These are phyloP conservation scores for Chondrosia reniformis DNA, from an alignment of 37 sponge, comb jelly and placozoan species.

Conservation along the genomic window DNA sequence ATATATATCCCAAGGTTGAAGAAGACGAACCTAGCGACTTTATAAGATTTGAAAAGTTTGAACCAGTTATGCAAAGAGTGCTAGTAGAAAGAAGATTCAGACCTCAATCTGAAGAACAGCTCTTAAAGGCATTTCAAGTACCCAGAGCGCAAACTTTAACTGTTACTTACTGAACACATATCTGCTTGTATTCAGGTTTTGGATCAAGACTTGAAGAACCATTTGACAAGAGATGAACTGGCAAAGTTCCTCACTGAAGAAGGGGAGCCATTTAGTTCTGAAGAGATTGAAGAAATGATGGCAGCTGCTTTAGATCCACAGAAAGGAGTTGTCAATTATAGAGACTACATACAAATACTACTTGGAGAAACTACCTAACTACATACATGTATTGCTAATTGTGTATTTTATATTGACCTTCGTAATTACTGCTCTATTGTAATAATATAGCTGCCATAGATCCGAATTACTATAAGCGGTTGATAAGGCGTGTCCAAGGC, in stretches of 20 bases:
- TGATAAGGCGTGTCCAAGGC: too few species aligned
- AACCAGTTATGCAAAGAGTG: slow-evolving; percentile 83
- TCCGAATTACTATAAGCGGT: too few species aligned
- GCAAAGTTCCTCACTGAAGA: slow-evolving; percentile 73
- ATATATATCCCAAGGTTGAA: slow-evolving; percentile 65
- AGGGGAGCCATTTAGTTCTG: slow-evolving; percentile 52
- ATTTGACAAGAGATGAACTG: slow-evolving; percentile 81
- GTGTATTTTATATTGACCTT: not conserved
- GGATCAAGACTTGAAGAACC: slow-evolving; percentile 72
- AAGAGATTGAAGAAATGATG: slow-evolving; percentile 90
- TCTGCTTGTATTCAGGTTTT: slow-evolving; percentile 47
- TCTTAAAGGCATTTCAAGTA: slow-evolving; percentile 24
- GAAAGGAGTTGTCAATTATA: slow-evolving; percentile 54
- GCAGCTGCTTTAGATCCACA: slow-evolving; percentile 81
- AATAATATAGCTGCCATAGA: too few species aligned
- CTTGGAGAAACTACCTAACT: slow-evolving; percentile 1
- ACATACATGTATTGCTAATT: not conserved
- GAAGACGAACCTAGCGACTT: slow-evolving; percentile 97
- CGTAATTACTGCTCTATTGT: too few species aligned
- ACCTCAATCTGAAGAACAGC: slow-evolving; percentile 23
- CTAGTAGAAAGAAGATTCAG: slow-evolving; percentile 79
- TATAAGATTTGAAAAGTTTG: slow-evolving; percentile 81
- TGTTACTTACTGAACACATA: not conserved
- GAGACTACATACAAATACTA: slow-evolving; percentile 60
- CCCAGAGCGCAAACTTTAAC: not conserved